A percentile compares a stretch with the other conserved stretches of the same genome.
phyloP scores from a whole-genome alignment of 2,113 vertebrate genomes.

The Conger conger region DNA sequence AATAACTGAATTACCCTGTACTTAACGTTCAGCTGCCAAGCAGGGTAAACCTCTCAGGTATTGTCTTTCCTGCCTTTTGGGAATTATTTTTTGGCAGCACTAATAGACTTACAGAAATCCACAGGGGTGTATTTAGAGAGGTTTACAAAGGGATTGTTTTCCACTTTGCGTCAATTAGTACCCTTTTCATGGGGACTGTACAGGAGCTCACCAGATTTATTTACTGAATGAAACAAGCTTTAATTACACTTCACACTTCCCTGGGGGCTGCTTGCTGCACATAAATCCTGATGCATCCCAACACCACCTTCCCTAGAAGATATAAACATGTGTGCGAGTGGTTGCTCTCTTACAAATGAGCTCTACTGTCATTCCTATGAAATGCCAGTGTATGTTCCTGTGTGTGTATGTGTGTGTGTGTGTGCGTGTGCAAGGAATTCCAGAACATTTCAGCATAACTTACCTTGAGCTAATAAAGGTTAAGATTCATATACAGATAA shows the following conservation, averaged over 20 bases:
- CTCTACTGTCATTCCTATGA: not conserved
- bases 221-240: constrained; percentile 12
- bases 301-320: not conserved
- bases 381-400: no score
- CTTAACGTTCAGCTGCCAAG: not conserved
- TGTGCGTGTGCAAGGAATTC: not conserved
- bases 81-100: not conserved
- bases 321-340: not conserved
- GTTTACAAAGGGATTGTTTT: constrained; percentile 26
- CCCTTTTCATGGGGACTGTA: constrained; percentile 18
- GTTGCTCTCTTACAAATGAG: not conserved
- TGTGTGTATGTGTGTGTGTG: no score
- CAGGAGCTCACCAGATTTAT: constrained; percentile 20
- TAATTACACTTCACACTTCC: constrained; percentile 16
- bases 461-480: not conserved
- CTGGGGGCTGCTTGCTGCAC: not conserved
- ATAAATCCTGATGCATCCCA: not conserved
- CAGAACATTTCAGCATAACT: not conserved
- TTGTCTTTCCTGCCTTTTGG: not conserved
- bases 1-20: not conserved
- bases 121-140: constrained; percentile 3
- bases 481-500: not conserved
- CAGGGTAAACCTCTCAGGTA: not conserved
- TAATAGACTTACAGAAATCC: constrained; percentile 13
- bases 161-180: constrained; percentile 19